phyloP scores from a whole-genome alignment of 2,888 invertebrate genomes.

The Nebria brevicollis region DNA sequence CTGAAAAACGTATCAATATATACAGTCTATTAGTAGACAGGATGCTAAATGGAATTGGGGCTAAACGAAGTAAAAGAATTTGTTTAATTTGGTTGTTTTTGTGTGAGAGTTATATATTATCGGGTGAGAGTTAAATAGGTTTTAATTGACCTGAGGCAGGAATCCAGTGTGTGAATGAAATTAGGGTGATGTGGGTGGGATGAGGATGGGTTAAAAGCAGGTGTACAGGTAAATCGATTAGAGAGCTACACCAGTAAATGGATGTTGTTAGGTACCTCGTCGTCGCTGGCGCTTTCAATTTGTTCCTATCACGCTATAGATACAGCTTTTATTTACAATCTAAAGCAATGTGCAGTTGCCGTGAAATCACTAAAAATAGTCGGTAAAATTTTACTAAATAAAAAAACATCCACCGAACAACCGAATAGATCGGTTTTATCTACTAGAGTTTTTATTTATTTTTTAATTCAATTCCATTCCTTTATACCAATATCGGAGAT shows the following conservation, averaged over 20 bases:
- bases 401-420: neutral
- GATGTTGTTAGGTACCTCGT: neutral
- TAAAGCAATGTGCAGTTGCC: neutral
- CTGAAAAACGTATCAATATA: neutral
- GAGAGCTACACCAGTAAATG: neutral
- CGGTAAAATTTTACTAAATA: neutral
- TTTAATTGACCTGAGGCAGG: neutral
- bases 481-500: too few relatives aligned
- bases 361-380: conserved; percentile 1
- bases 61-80: neutral
- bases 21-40: neutral
- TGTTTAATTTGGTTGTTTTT: neutral
- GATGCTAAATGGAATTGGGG: neutral
- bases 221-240: neutral
- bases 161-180: neutral
- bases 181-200: neutral
- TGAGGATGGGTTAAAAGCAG: neutral
- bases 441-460: neutral
- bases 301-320: neutral
- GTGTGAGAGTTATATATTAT: neutral
- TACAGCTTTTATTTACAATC: neutral
- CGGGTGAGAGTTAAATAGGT: neutral
- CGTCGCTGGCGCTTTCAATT: neutral
- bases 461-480: neutral
- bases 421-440: neutral